These are phyloP conservation scores for Dufourea novaeangliae DNA, from an alignment of 1,140 invertebrate species.

Conservation along the genomic window DNA sequence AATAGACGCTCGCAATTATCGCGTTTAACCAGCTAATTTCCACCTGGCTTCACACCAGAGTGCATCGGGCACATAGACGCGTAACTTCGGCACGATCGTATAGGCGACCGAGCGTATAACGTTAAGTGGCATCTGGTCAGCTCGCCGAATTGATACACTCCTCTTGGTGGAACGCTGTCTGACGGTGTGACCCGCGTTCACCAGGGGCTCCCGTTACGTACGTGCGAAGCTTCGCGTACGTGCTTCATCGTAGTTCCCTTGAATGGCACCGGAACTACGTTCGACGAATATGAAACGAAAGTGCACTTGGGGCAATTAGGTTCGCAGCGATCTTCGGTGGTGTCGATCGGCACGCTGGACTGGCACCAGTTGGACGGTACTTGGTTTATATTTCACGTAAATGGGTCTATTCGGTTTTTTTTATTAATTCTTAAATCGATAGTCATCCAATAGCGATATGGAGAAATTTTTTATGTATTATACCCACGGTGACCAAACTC, in stretches of 20 bases:
- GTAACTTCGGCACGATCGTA: background rate
- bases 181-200: background rate
- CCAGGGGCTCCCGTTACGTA: slow-evolving; percentile 9
- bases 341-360: too few species aligned
- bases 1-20: slow-evolving; percentile 65
- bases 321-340: too few species aligned
- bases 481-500: too few species aligned
- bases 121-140: slow-evolving; percentile 47
- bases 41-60: slow-evolving; percentile 11
- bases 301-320: background rate
- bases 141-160: slow-evolving; percentile 56
- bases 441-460: too few species aligned
- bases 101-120: slow-evolving; percentile 13
- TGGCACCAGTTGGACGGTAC: too few species aligned
- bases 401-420: too few species aligned
- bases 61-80: background rate
- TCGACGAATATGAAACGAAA: background rate
- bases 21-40: slow-evolving; percentile 63
- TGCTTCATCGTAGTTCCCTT: too few species aligned
- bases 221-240: too few species aligned
- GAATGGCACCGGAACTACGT: background rate
- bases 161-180: slow-evolving; percentile 2
- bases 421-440: too few species aligned
- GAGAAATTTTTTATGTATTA: too few species aligned
- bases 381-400: too few species aligned